Base-by-base conservation (phyloP, 2,888 invertebrate genomes). In the Gnatocerus cornutus region DNA sequence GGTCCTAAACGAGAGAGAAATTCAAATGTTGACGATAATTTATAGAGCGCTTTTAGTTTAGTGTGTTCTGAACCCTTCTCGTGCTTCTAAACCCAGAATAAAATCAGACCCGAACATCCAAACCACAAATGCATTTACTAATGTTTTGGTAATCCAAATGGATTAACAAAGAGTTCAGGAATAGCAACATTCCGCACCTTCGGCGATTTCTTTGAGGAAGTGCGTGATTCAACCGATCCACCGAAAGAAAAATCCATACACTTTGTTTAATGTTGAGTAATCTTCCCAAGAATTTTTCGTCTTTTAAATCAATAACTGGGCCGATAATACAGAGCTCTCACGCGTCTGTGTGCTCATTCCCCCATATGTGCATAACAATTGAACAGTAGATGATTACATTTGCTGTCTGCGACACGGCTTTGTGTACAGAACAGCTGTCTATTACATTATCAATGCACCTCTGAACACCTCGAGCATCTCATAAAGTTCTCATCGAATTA, bases 391-490 rank as follows among this genome's bases (percentile, higher is more conserved):
- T 55, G 30, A 55, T 55, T 55, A 41, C 37, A 37, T 37, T 14
- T 14, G 3, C 39, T 58, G 43, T 43, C 12, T 30, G 12, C 46
- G 37, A 61, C 61, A 61, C 21, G 27, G 21, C 45, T 61, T 61
- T 30, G 48, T 63, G 39, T 21, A 21, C 16, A 13, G 14, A 48
- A 33, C 37, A 48, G 50, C 13, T 43, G 58, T 43, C 52, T 37
- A 21, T 33, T 48, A 27, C 50, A 27, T 45, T 50, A 62, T 37
- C 48, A 13, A 50, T 52, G 63, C 46, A 64, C 45, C 30, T 45
- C 45, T 45, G 12, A 43, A 64, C 53, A 56, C 37, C 56, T 33
- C 45, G n/a, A 65, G 39, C 1, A 64, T 53, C 58, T 58, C 41
- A 41, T 41, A 21, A 58, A 58, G 43, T 58, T 58, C 41, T n/a